Evolutionary conservation across 2,797 vertebrate genomes (phyloP), one percentile per base, ranked within the genome.

Genomic region (Phoebastria nigripes): DNA sequence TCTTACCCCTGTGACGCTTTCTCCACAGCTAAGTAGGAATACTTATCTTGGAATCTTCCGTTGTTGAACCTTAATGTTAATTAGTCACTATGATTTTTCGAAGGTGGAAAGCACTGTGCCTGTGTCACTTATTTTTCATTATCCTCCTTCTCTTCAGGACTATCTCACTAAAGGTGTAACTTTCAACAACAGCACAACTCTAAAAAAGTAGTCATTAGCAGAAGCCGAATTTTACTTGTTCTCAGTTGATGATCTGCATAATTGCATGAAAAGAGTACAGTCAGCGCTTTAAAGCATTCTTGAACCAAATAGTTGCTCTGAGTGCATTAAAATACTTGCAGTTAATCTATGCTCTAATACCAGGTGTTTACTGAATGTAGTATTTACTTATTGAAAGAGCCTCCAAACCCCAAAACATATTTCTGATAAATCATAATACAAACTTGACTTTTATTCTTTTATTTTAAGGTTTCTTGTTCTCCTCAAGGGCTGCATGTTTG

Each of bases 381-480:
- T 17, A 29, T 46, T 46, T 49, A 26, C 7, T 78, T 56, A 24
- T 1, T 63, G 55, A 58, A 72, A 63, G 58, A 82, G 25, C 41
- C 15, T 70, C 35, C 35, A 74, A 65, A 18, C 11, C 9, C 14
- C 47, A 8, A 18, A 39, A 52, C 15, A 0, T n/a, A 31, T 71
- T 77, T 87, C 17, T 67, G 44, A 16, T 66, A 55, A 88, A 33
- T 51, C 8, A 9, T 44, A 29, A 52, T 21, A 19, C 26, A 39
- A 28, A 18, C 39, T 70, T 91, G 8, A 54, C 51, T 86, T 65
- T 72, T 47, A 13, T 69, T 47, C 56, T 77, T 81, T 82, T 88
- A 5, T 95, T 91, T 96, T 33, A 97, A 99, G 99, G 98, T 99
- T 96, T 98, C 97, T 35, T 99, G 99, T 93, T 98, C 99, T 26